Evolutionary conservation across 2,888 invertebrate genomes (phyloP).

Genomic region (Diarsia dahlii): DNA sequence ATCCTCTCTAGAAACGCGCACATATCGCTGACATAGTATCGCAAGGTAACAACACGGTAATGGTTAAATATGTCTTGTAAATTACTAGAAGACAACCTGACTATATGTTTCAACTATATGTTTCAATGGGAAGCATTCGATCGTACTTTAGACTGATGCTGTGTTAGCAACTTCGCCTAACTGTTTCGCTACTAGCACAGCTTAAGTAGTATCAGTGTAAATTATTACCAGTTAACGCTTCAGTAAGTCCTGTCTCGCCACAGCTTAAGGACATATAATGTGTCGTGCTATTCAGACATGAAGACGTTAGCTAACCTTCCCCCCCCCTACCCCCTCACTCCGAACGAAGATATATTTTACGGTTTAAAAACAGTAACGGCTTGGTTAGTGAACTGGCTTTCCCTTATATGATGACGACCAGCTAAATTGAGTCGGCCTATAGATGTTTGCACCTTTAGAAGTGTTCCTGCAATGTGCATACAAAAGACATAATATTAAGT

Average conservation of each 20-base stretch:
- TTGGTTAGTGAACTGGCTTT: neutral
- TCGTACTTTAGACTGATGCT: conserved; percentile 14
- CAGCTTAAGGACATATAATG: conserved; percentile 19
- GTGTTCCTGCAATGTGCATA: neutral
- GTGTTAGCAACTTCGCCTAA: conserved; percentile 16
- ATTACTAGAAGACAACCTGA: neutral
- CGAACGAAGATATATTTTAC: neutral
- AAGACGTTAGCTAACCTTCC: neutral
- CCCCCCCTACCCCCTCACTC: too few relatives aligned
- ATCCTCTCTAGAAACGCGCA: neutral
- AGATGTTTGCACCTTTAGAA: neutral
- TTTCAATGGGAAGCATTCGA: neutral
- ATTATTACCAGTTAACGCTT: conserved; percentile 7
- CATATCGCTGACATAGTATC: neutral
- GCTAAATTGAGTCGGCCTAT: neutral
- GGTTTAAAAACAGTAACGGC: neutral
- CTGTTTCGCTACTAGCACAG: conserved; percentile 6
- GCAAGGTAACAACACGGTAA: neutral
- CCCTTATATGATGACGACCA: neutral
- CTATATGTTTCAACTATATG: too few relatives aligned
- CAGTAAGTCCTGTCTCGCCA: conserved; percentile 8
- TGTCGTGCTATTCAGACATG: neutral
- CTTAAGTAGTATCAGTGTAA: conserved; percentile 34
- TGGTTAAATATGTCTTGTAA: neutral
- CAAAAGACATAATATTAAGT: neutral